phyloP scores from a whole-genome alignment of 2,888 invertebrate genomes.

The Plagodis pulveraria region DNA sequence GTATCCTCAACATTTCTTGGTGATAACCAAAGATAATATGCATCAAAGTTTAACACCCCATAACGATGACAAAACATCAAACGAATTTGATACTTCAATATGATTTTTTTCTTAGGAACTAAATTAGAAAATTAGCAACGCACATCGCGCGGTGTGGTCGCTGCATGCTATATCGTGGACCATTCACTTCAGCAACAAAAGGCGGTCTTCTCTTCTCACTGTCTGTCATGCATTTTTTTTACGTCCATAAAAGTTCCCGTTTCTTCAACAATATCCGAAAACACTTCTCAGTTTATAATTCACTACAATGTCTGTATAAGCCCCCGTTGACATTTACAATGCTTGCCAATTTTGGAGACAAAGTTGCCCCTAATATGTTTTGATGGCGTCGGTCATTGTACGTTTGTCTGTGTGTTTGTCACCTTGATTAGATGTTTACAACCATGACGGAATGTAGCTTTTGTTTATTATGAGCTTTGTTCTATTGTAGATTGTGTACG shows the following conservation, averaged over 20 bases:
- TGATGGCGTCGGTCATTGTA: conserved; percentile 74
- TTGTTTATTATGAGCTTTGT: conserved; percentile 56
- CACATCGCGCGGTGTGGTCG: conserved; percentile 74
- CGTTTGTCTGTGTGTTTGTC: conserved; percentile 55
- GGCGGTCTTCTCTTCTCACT: conserved; percentile 26
- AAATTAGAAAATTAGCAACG: conserved; percentile 79
- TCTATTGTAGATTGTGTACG: conserved; percentile 53
- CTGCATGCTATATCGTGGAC: conserved; percentile 53
- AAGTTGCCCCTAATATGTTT: conserved; percentile 79
- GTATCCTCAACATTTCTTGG: too few relatives aligned
- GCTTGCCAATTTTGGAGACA: conserved; percentile 75
- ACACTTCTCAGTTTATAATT: conserved; percentile 57
- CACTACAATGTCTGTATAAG: conserved; percentile 51
- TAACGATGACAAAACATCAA: conserved; percentile 3
- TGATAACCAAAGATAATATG: neutral
- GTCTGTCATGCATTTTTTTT: conserved; percentile 44
- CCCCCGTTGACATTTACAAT: conserved; percentile 73
- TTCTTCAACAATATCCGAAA: conserved; percentile 55
- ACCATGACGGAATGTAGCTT: conserved; percentile 65
- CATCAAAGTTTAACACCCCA: conserved; percentile 3
- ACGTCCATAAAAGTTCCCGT: conserved; percentile 49
- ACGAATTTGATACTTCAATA: conserved; percentile 8
- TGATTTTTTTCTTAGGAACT: conserved; percentile 6
- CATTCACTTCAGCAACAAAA: conserved; percentile 67
- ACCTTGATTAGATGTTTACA: conserved; percentile 66